These are phyloP conservation scores for Papio anubis DNA, from an alignment of 2,113 vertebrate genomes.

Conservation along the genomic window DNA sequence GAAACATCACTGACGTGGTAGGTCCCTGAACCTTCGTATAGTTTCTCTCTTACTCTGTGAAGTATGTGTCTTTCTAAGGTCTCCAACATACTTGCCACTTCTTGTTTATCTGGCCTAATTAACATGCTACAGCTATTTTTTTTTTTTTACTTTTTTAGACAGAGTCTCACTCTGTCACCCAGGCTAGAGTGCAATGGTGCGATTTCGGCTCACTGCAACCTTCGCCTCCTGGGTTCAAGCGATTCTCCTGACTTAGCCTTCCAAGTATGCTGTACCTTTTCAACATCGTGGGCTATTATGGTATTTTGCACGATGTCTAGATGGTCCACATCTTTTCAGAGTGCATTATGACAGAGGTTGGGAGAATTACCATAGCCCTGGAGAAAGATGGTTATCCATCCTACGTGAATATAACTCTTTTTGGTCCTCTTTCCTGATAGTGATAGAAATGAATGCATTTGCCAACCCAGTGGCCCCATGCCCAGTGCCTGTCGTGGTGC, in stretches of 20 bases:
- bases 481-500: not conserved
- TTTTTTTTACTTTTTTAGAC: too few species aligned
- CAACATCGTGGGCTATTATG: not conserved
- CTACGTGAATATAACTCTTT: not conserved
- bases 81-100: not conserved
- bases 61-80: not conserved
- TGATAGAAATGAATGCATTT: not conserved
- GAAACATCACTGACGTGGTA: accelerated
- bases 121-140: too few species aligned
- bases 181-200: too few species aligned
- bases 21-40: not conserved
- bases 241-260: too few species aligned
- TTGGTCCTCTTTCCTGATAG: not conserved
- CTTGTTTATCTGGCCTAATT: not conserved
- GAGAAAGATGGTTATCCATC: not conserved
- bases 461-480: not conserved
- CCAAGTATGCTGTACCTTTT: not conserved
- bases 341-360: not conserved
- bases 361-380: not conserved
- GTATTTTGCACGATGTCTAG: not conserved
- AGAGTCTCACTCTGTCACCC: too few species aligned
- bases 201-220: too few species aligned
- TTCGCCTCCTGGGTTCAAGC: too few species aligned
- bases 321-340: not conserved
- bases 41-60: not conserved